Evolutionary conservation across 2,113 vertebrate species (phyloP).

Genomic region (crab-eating macaque (Macaca fascicularis)): T2T-MFA8v1.1 NC_088379.1:191433501-191434000

Average conservation of each 20-base stretch:
- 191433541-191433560: background rate
- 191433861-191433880: background rate
- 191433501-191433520: background rate
- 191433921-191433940: background rate
- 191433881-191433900: background rate
- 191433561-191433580: background rate
- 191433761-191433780: background rate
- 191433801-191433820: background rate
- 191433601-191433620: background rate
- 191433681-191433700: background rate
- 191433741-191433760: no score
- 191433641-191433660: background rate
- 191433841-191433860: background rate
- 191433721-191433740: background rate
- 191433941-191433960: background rate
- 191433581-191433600: rapidly evolving
- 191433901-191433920: background rate
- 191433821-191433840: background rate
- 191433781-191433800: background rate
- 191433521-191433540: no score
- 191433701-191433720: background rate
- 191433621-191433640: background rate
- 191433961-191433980: rapidly evolving
- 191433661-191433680: background rate
- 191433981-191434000: background rate